These are phyloP conservation scores for Schizaphis graminum DNA, from an alignment of 2,888 invertebrate species.

Conservation along the genomic window DNA sequence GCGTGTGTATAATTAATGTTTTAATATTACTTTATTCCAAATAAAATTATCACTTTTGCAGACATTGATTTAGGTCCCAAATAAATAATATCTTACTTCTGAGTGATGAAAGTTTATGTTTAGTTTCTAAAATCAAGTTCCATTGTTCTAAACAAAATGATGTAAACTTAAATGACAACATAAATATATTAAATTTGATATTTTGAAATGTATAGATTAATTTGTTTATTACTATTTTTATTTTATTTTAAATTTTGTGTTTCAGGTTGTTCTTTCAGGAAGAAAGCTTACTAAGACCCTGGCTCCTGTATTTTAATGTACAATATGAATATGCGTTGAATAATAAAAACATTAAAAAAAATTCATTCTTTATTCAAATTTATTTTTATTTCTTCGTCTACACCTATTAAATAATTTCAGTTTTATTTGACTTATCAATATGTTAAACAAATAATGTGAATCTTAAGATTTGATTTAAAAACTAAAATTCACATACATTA, in stretches of 20 bases:
- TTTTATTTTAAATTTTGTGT: constrained; percentile 43
- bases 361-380: neutral
- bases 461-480: no score
- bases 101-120: neutral
- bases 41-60: neutral
- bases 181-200: neutral
- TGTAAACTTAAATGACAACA: neutral
- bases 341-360: constrained; percentile 62
- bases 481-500: no score
- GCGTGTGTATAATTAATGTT: neutral
- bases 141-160: neutral
- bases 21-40: neutral
- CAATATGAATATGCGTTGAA: constrained; percentile 55
- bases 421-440: no score
- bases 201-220: neutral
- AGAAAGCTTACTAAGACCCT: constrained; percentile 68
- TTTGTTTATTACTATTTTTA: neutral
- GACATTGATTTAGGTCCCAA: neutral
- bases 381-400: constrained; percentile 6
- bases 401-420: neutral
- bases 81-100: neutral
- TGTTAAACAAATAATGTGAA: no score
- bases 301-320: constrained; percentile 61
- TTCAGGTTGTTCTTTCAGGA: constrained; percentile 69
- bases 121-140: neutral